phyloP scores from a whole-genome alignment of 2,113 vertebrate species.

The Dromaius novaehollandiae region DNA sequence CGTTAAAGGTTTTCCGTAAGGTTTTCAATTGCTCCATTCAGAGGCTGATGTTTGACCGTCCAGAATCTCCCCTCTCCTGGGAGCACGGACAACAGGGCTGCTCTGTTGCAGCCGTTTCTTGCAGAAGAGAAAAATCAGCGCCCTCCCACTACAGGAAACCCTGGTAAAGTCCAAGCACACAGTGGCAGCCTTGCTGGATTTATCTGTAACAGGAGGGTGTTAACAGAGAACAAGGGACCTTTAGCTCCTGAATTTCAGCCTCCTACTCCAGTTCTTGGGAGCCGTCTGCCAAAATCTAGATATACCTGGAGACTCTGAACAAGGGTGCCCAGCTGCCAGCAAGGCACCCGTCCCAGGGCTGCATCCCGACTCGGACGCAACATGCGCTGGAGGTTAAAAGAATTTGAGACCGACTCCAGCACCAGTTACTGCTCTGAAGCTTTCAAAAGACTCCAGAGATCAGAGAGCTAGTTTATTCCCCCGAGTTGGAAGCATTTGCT shows the following conservation, averaged over 20 bases:
- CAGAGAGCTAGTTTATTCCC: neutral
- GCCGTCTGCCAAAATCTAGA: accelerated
- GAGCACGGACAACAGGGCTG: neutral
- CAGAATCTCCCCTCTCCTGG: neutral
- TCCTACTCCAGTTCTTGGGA: neutral
- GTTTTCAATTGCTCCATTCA: accelerated
- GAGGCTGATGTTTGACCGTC: neutral
- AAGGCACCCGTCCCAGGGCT: accelerated
- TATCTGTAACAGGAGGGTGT: neutral
- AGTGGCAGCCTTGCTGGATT: neutral
- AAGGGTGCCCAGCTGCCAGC: accelerated
- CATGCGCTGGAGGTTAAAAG: accelerated
- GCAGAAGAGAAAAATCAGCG: neutral
- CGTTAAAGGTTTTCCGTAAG: neutral
- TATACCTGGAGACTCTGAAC: neutral
- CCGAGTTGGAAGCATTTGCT: neutral
- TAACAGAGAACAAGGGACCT: neutral
- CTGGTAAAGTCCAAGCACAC: neutral
- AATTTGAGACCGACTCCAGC: neutral
- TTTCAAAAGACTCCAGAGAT: neutral
- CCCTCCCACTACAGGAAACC: neutral
- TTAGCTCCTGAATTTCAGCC: neutral
- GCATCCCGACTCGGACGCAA: neutral
- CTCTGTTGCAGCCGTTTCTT: neutral
- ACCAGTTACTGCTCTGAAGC: neutral